Evolutionary conservation across 2,888 invertebrate species (phyloP), one percentile per base, ranked within the genome.

Genomic region (Osmoderma eremita): DNA sequence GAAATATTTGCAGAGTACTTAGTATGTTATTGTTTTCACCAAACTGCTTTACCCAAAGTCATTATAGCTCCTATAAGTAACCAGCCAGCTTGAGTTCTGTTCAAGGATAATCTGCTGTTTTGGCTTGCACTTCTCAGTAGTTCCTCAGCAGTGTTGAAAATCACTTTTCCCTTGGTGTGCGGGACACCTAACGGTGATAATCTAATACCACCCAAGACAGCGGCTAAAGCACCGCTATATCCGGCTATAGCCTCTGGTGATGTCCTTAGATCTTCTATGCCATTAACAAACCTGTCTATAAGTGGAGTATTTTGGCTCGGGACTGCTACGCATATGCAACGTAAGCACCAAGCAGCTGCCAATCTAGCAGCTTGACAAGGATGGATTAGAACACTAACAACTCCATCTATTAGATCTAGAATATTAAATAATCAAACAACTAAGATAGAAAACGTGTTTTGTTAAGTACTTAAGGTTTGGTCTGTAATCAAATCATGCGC

Each of bases 11-110:
- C n/a, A 1, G 22, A 49, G 2, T 49, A 49, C 1, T 22, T 6
- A 20, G 10, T 6, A 2, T 30, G 6, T 5, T 1, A 53, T 15
- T 17, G 30, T 41, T 49, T 36, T 48, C 10, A 50, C 41, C n/a
- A 20, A 62, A 18, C 15, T 50, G 48, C 38, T n/a, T 79, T 81
- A 90, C 94, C 97, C 72, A 98, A 83, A 0, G 97, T 97, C 90
- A 98, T 97, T 63, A 99, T 94, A 63, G 98, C 93, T 38, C 97
- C 97, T 74, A 99, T 94, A 45, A 99, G 86, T 51, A 98, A 86
- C 99, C 99, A 99, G 24, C 98, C 98, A 38, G 98, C 97, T 80
- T 97, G 96, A 0, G 98, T 97, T 77, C 98, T 88, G 74, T 97
- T 95, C 69, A 97, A 87, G 0, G 98, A 97, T 65, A 99, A 86